Evolutionary conservation across 2,113 vertebrate genomes (phyloP), one percentile per base, ranked within the genome.

Genomic region (Dipodomys stephensi): DNA sequence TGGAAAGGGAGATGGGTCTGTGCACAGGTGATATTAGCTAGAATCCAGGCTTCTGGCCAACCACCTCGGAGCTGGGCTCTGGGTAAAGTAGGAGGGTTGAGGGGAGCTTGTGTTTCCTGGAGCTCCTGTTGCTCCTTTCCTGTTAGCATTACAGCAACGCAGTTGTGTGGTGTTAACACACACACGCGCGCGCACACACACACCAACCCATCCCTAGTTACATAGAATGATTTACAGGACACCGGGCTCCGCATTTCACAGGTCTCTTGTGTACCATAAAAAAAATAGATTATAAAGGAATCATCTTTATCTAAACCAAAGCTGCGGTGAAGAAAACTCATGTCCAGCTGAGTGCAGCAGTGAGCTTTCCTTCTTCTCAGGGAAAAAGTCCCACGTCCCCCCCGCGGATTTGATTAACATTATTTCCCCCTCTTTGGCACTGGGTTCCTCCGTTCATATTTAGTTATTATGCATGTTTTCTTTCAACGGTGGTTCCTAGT

Each of bases 271-370:
- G 98, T 95, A 74, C 95, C 97, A 97, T 98, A 97, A 98, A 98
- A 53, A 11, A 98, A 96, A 97, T 97, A 97, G 96, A 97, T 98
- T 97, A 97, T 83, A 94, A 97, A 98, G 97, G 94, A 98, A 97
- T 97, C 96, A 97, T 98, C 97, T 98, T 95, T 96, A 49, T 95
- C 53, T 53, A 96, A 98, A 95, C 94, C 93, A 77, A 90, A 94
- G 88, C 95, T 96, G 97, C 85, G 94, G 92, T 91, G 95, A 95
- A 97, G 96, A 93, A 97, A 84, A 92, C 87, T 69, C 97, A 95
- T 97, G 98, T 98, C 99, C 99, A 99, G 98, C 98, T 98, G 99
- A 99, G 99, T 98, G 99, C 99, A 99, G 99, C 97, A 99, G 98
- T 98, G 99, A 99, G 99, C 99, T 99, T 98, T 94, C 92, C 97